Evolutionary conservation across 64 coral and sea anemone species (phyloP).

Genomic region (Montipora foliosa): DNA sequence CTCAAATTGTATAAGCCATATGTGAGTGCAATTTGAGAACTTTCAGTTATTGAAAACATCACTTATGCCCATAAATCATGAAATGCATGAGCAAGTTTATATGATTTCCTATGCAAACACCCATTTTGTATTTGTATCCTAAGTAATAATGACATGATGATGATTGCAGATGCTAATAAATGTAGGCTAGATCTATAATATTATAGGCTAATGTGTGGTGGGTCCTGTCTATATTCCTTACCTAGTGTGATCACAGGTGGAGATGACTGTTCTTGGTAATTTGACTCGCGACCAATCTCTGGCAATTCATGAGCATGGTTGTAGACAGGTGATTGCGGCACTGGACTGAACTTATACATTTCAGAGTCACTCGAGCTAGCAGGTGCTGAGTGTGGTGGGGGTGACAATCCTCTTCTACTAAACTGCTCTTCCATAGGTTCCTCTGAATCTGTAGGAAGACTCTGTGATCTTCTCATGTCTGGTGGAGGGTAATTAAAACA

Average conservation of each 20-base stretch:
- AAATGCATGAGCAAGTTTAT: too few species aligned
- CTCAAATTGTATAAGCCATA: too few species aligned
- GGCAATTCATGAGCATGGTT: not conserved
- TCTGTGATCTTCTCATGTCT: not conserved
- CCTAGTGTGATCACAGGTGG: not conserved
- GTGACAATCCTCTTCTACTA: not conserved
- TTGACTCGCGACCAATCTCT: too few species aligned
- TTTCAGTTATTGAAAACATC: too few species aligned
- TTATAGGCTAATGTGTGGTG: not conserved
- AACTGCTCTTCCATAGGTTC: not conserved
- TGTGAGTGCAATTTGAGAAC: too few species aligned
- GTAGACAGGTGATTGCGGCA: not conserved
- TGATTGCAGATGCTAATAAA: too few species aligned
- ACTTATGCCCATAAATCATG: too few species aligned
- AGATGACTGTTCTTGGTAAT: not conserved
- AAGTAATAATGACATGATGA: too few species aligned
- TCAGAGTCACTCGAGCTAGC: too few species aligned
- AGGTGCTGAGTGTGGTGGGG: not conserved
- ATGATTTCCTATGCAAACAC: too few species aligned
- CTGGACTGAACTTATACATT: not conserved
- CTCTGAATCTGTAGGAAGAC: not conserved
- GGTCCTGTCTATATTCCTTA: not conserved
- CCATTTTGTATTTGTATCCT: too few species aligned
- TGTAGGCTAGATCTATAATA: not conserved
- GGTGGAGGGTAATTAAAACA: not conserved